phyloP scores from a whole-genome alignment of 2,113 vertebrate genomes.

The Vulpes ferrilata region DNA sequence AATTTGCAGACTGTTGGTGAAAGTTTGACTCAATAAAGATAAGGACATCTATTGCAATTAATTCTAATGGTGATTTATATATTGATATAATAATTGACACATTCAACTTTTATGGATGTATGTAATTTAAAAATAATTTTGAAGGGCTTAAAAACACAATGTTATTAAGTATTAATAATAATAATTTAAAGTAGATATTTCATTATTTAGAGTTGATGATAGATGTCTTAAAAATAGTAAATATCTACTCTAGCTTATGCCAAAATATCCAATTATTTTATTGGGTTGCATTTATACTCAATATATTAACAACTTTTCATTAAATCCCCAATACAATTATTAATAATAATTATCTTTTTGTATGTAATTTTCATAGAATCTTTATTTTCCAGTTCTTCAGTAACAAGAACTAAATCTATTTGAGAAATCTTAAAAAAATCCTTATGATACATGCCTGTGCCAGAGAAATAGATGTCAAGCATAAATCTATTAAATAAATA shows the following conservation, averaged over 20 bases:
- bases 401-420: neutral
- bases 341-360: neutral
- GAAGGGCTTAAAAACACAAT: neutral
- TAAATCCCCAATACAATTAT: neutral
- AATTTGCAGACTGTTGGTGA: neutral
- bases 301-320: neutral
- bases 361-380: neutral
- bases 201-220: neutral
- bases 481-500: slow-evolving; percentile 57
- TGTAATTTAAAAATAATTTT: neutral
- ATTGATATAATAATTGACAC: neutral
- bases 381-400: neutral
- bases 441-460: neutral
- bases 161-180: neutral
- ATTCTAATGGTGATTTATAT: neutral
- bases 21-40: neutral
- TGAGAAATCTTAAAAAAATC: neutral
- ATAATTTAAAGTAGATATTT: neutral
- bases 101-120: neutral
- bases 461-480: neutral
- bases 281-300: neutral
- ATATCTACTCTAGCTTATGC: neutral
- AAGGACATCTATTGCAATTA: neutral
- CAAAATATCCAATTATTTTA: neutral
- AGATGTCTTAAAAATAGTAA: neutral